These are phyloP conservation scores for Metacarcinus magister DNA, from an alignment of 2,888 invertebrate genomes.

Conservation along the genomic window DNA sequence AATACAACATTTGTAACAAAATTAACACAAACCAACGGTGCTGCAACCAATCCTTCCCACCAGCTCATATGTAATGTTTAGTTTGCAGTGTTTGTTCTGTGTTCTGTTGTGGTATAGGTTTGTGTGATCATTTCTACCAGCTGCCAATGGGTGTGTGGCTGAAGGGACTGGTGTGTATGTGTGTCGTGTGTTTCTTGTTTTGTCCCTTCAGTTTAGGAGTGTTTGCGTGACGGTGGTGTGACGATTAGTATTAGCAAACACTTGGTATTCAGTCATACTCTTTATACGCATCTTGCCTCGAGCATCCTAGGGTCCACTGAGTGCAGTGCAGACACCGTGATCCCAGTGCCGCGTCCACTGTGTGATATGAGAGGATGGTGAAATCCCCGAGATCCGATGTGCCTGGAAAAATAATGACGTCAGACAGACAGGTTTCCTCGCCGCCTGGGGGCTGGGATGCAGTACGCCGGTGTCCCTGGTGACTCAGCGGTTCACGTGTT, in stretches of 20 bases:
- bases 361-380: background rate
- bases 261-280: background rate
- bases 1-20: background rate
- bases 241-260: constrained; percentile 33
- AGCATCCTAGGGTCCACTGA: background rate
- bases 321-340: background rate
- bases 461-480: constrained; percentile 1
- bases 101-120: background rate
- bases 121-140: background rate
- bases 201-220: constrained; percentile 33
- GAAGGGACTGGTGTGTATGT: background rate
- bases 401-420: constrained; percentile 32
- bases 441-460: background rate
- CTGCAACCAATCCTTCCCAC: background rate
- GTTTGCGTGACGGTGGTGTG: background rate
- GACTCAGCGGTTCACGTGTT: background rate
- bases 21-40: background rate
- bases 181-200: background rate
- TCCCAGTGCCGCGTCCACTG: background rate
- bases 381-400: background rate
- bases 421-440: background rate
- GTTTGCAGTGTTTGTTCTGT: background rate
- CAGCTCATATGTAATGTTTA: background rate
- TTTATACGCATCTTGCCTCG: background rate
- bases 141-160: background rate